A percentile compares a stretch with the other conserved stretches of the same genome.
Conservation (phyloP, 1,140 invertebrate species). For the Lamellibrachia luymesi region DNA sequence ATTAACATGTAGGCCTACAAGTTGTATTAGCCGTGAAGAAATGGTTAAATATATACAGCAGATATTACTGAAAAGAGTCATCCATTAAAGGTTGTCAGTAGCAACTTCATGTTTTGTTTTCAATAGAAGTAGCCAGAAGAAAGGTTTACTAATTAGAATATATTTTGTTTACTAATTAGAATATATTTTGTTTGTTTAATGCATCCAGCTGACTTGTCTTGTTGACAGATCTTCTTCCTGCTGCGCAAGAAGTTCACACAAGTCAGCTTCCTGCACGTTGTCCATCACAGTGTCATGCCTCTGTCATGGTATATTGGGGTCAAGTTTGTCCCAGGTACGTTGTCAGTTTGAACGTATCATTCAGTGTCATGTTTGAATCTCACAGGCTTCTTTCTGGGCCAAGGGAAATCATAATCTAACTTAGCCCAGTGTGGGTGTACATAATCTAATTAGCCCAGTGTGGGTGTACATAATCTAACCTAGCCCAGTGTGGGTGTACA, state of each 20-base stretch:
- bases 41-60: neutral
- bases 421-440: neutral
- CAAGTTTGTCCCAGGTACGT: constrained; percentile 85
- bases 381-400: neutral
- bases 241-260: constrained; percentile 77
- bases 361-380: neutral
- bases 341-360: neutral
- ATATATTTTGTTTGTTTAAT: no score
- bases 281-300: constrained; percentile 94
- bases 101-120: neutral
- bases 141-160: no score
- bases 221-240: constrained; percentile 53
- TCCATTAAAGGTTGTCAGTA: neutral
- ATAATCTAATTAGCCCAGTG: neutral
- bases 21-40: neutral
- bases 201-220: neutral
- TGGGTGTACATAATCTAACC: neutral
- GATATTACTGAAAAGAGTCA: neutral
- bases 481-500: no score
- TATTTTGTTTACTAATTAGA: no score
- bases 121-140: neutral
- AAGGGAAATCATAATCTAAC: neutral
- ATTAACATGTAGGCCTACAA: neutral
- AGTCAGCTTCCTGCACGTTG: constrained; percentile 88
- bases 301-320: constrained; percentile 94